Conservation (phyloP, 2,113 vertebrate species). For the Sphyrna mokarran region DNA sequence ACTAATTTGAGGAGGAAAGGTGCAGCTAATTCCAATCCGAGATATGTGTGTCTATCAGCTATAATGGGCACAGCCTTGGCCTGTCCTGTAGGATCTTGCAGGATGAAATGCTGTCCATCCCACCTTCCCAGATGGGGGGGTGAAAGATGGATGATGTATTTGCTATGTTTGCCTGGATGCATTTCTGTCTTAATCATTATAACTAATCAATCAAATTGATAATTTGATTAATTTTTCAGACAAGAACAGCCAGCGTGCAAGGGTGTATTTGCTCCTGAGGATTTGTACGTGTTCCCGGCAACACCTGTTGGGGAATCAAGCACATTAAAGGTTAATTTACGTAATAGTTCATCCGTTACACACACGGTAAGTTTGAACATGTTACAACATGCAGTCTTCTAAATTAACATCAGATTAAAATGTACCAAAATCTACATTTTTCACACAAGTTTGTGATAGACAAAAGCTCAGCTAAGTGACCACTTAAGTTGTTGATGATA, state of each 20-base stretch:
- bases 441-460: not conserved
- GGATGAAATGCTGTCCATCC: not conserved
- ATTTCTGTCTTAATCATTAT: not conserved
- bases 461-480: not conserved
- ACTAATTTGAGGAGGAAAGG: not conserved
- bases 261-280: constrained; percentile 75
- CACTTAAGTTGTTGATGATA: not conserved
- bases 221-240: constrained; percentile 45
- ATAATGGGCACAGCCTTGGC: not conserved
- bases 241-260: constrained; percentile 49
- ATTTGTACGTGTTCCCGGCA: constrained; percentile 69
- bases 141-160: not conserved
- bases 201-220: not conserved
- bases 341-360: constrained; percentile 71
- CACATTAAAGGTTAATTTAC: constrained; percentile 77
- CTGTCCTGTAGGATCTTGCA: not conserved
- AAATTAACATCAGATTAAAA: not conserved
- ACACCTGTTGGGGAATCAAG: constrained; percentile 68
- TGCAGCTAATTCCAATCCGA: not conserved
- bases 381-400: not conserved
- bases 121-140: not conserved
- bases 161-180: not conserved
- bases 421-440: not conserved
- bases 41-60: not conserved
- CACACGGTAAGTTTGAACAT: constrained; percentile 52